Percentiles rank a stretch among this genome's conserved stretches.
phyloP scores from a whole-genome alignment of 2,797 vertebrate genomes.

The Lepidocolaptes lacrymiger region DNA sequence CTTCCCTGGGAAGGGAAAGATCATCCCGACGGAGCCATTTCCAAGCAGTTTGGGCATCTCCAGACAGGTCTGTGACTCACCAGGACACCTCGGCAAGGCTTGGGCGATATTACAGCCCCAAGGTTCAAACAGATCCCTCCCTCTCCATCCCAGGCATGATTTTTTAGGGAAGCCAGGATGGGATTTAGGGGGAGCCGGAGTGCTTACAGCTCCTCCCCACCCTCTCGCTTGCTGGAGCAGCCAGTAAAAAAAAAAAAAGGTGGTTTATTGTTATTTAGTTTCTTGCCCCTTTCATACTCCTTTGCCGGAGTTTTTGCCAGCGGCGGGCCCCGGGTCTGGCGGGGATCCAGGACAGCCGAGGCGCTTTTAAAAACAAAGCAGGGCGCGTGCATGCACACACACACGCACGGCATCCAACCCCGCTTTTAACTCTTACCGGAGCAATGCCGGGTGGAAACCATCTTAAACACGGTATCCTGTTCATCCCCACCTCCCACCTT shows the following conservation, averaged over 20 bases:
- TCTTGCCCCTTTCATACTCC: constrained; percentile 53
- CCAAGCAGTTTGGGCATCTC: constrained; percentile 64
- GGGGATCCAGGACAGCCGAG: constrained; percentile 44
- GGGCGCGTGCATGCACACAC: constrained; percentile 60
- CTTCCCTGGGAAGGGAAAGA: constrained; percentile 36
- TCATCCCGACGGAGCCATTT: background rate
- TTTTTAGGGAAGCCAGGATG: background rate
- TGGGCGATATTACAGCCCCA: background rate
- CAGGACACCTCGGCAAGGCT: constrained; percentile 14
- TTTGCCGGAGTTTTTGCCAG: constrained; percentile 44
- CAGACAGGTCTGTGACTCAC: constrained; percentile 67
- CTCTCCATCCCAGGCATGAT: background rate
- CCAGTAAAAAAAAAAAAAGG: background rate
- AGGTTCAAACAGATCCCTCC: constrained; percentile 10
- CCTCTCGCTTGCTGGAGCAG: background rate
- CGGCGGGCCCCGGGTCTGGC: constrained; percentile 51
- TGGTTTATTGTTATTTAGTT: constrained; percentile 45
- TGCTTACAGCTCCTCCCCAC: background rate
- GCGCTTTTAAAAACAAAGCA: constrained; percentile 66
- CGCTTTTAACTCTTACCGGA: constrained; percentile 39
- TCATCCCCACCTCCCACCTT: accelerated
- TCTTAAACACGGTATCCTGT: background rate
- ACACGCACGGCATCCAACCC: constrained; percentile 52
- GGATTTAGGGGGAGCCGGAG: background rate
- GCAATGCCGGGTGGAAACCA: background rate